A percentile compares a stretch with the other conserved stretches of the same genome.
phyloP scores from a whole-genome alignment of 2,797 vertebrate species.

The Acrossocheilus wenchowensis region DNA sequence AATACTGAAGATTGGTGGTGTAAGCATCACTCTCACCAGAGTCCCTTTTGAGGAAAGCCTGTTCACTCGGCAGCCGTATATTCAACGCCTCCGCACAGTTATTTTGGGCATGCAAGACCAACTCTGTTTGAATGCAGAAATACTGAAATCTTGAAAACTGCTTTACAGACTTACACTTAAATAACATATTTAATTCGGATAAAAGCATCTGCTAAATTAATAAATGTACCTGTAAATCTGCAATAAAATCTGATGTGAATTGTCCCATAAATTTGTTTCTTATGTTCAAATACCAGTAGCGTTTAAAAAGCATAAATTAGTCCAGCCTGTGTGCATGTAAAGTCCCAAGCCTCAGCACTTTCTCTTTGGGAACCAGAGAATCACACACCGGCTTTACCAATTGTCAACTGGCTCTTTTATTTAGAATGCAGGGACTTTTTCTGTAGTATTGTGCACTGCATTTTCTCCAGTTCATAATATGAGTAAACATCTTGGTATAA shows the following conservation, averaged over 20 bases:
- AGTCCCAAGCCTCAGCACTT: no score
- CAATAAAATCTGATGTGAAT: neutral
- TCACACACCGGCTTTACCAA: neutral
- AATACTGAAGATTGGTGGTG: neutral
- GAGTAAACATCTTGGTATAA: neutral
- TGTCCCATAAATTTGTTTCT: neutral
- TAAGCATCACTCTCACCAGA: constrained; percentile 6
- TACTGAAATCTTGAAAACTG: neutral
- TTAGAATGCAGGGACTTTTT: neutral
- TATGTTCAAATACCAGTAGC: neutral
- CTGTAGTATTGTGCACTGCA: neutral
- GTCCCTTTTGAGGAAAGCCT: neutral
- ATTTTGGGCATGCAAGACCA: neutral
- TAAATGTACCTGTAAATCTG: neutral
- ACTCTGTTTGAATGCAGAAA: neutral
- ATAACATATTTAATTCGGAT: neutral
- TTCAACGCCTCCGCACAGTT: neutral
- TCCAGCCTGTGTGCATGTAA: neutral
- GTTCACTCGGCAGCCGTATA: neutral
- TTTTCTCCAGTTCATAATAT: neutral
- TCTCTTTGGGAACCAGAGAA: no score
- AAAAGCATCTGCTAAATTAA: neutral
- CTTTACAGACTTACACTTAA: neutral
- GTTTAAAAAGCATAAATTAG: neutral
- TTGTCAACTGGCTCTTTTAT: neutral